Base-by-base conservation (phyloP, 1,140 invertebrate genomes). In the Hyles euphorbiae region DNA sequence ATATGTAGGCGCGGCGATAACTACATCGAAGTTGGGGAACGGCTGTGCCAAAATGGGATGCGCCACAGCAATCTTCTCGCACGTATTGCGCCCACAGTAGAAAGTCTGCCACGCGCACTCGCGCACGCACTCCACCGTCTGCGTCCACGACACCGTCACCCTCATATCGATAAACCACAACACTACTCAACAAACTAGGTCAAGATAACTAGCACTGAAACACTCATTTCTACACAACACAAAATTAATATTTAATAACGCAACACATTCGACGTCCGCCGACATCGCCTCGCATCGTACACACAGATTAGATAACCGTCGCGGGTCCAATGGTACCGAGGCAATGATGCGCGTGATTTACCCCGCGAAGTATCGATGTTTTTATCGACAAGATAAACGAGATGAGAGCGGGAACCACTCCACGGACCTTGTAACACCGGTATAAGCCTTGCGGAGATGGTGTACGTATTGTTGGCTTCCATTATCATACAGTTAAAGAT, bases 321-420 rank as follows among this genome's bases (percentile, higher is more conserved):
- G 56, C 34, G 51, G 58, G 60, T 56, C 79, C 76, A 81, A 82
- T 78, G 58, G 67, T 74, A 72, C 72, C 76, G 78, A 81, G 70
- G 67, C 63, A 67, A 58, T 70, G 65, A 60, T 72, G 74, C 78
- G 80, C 81, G 80, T 83, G 80, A 84, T 84, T 87, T 80, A 40
- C 58, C 71, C 65, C 32, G 50, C 54, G 52, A 58, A 52, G 53
- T 72, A 76, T 78, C 72, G 75, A 80, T 80, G 60, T 67, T 75
- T 70, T 51, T 58, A 69, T 78, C 74, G 82, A 85, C 83, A 82
- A 83, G 80, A 83, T 79, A 52, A 53, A 22, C 5, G 47, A 12
- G n/a, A 48, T 48, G 47, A 11, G n/a, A 48, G 47, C 47, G 9
- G 3, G n/a, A 48, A 3, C 10, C 10, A 3, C 3, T 48, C 47